phyloP scores from a whole-genome alignment of 1,140 invertebrate species.

The Drosophila grimshawi region DNA sequence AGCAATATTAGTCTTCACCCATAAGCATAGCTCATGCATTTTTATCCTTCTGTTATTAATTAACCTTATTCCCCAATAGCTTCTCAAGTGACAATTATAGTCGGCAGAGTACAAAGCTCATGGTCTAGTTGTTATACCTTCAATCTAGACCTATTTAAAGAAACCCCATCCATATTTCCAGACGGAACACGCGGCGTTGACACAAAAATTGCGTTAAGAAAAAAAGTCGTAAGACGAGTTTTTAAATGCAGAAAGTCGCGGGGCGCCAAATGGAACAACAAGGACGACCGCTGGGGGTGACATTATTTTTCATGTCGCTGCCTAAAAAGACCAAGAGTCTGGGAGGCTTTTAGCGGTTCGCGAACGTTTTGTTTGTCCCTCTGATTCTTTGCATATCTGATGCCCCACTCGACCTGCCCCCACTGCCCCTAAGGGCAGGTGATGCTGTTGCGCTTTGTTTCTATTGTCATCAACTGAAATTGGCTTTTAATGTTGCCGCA shows the following conservation, averaged over 20 bases:
- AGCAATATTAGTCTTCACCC: too few species aligned
- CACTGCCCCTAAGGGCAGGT: conserved; percentile 62
- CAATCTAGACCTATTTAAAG: conserved; percentile 1
- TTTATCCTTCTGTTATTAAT: too few species aligned
- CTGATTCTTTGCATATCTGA: conserved; percentile 81
- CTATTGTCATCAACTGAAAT: conserved; percentile 84
- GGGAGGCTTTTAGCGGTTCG: conserved; percentile 60
- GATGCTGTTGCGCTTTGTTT: conserved; percentile 73
- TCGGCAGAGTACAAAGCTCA: not conserved
- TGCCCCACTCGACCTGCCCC: conserved; percentile 34
- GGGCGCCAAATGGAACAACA: not conserved
- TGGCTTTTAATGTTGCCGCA: conserved; percentile 84
- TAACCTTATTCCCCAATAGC: too few species aligned
- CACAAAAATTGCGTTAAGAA: conserved; percentile 66
- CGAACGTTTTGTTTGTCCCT: conserved; percentile 64
- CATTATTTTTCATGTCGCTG: conserved; percentile 84
- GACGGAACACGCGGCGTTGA: conserved; percentile 65
- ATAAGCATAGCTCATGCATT: too few species aligned
- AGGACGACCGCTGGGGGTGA: conserved; percentile 61
- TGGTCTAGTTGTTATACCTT: not conserved
- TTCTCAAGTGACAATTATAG: not conserved
- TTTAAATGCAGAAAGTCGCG: conserved; percentile 46
- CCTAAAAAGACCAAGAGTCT: conserved; percentile 59
- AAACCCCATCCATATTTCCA: not conserved
- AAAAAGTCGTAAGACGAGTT: conserved; percentile 53